phyloP scores from a whole-genome alignment of 2,113 vertebrate species.

The Andinoacara biseriatus region DNA sequence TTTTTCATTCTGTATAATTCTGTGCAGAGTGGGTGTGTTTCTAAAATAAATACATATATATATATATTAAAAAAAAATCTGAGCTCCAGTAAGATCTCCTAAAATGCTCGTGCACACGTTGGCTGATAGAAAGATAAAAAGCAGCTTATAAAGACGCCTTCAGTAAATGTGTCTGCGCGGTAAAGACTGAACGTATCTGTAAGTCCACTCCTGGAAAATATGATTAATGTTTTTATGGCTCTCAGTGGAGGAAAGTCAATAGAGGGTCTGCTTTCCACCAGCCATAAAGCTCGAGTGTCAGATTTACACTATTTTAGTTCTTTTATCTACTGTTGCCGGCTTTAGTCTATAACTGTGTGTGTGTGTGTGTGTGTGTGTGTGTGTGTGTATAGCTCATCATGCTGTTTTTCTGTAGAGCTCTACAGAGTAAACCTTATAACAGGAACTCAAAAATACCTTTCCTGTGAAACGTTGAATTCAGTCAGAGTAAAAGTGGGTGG shows the following conservation, averaged over 20 bases:
- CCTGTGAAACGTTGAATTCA: too few relatives aligned
- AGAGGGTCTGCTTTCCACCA: neutral
- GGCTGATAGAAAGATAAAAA: neutral
- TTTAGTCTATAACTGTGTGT: neutral
- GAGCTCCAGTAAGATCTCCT: neutral
- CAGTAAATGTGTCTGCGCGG: constrained; percentile 5
- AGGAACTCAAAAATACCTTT: too few relatives aligned
- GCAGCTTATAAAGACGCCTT: neutral
- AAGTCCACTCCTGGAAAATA: constrained; percentile 8
- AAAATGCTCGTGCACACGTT: too few relatives aligned
- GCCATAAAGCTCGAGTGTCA: constrained; percentile 10
- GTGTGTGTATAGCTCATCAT: too few relatives aligned
- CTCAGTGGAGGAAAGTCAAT: constrained; percentile 16
- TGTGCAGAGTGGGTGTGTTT: neutral
- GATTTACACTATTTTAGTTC: constrained; percentile 9
- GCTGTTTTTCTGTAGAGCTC: too few relatives aligned
- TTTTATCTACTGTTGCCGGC: constrained; percentile 5
- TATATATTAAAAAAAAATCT: neutral
- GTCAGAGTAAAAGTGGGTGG: too few relatives aligned
- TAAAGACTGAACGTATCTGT: neutral
- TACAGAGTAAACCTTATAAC: too few relatives aligned
- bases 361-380: neutral
- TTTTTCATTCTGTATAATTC: neutral
- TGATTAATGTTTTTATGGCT: constrained; percentile 31
- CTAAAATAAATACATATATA: too few relatives aligned